These are phyloP conservation scores for Sebastes ruberrimus DNA, from an alignment of 2,797 vertebrate species.

Conservation along the genomic window DNA sequence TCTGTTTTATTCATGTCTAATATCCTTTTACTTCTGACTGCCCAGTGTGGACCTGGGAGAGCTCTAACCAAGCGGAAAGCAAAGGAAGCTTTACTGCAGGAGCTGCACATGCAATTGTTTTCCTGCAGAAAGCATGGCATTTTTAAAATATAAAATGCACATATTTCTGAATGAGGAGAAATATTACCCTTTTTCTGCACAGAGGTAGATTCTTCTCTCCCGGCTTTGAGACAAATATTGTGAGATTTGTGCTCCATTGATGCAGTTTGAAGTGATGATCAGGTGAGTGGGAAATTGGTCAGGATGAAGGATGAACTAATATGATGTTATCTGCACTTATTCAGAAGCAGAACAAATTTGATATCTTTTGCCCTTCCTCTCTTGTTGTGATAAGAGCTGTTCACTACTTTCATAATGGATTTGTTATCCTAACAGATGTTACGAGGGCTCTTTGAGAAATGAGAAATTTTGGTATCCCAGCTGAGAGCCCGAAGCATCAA, in stretches of 20 bases:
- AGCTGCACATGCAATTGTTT: neutral
- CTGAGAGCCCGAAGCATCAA: neutral
- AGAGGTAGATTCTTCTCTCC: neutral
- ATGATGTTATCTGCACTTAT: slow-evolving; percentile 12
- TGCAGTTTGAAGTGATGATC: slow-evolving; percentile 11
- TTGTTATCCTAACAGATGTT: slow-evolving; percentile 18
- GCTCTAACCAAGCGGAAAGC: slow-evolving; percentile 1
- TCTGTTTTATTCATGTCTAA: slow-evolving; percentile 65
- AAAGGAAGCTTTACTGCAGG: neutral
- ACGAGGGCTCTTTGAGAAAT: neutral
- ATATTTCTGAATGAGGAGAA: neutral
- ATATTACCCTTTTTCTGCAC: neutral
- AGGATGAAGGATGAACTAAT: neutral
- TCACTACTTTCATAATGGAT: slow-evolving; percentile 4
- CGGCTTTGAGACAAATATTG: neutral
- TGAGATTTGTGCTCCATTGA: neutral
- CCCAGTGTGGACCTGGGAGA: slow-evolving; percentile 14
- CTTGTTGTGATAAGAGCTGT: slow-evolving; percentile 8
- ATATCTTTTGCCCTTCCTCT: slow-evolving; percentile 8
- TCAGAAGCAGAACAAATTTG: slow-evolving; percentile 14
- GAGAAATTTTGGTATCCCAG: neutral
- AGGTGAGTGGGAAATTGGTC: slow-evolving; percentile 4
- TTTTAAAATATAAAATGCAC: neutral
- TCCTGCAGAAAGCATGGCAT: neutral
- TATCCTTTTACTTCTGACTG: slow-evolving; percentile 40